These are phyloP conservation scores for Lipotes vexillifer DNA, from an alignment of 2,113 vertebrate genomes.

Conservation along the genomic window DNA sequence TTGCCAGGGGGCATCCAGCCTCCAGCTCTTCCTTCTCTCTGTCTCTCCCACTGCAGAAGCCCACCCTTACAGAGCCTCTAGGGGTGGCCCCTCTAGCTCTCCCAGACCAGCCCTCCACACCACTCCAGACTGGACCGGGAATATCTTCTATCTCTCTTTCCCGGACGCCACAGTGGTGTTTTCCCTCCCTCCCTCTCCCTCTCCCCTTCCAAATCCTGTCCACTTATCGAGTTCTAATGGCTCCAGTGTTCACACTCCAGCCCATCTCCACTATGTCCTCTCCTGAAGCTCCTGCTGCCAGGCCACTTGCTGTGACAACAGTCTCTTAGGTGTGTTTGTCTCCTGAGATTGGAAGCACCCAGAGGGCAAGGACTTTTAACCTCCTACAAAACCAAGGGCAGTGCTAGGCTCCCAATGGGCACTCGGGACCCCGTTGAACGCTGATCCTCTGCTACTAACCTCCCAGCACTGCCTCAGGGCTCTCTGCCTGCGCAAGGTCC, in stretches of 20 bases:
- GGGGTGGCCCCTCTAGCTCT: background rate
- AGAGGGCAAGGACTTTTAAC: background rate
- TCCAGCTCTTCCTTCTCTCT: background rate
- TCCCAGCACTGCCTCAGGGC: background rate
- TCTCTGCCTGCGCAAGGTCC: background rate
- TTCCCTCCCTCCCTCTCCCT: background rate
- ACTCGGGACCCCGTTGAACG: background rate
- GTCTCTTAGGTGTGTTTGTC: background rate
- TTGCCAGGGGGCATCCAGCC: background rate
- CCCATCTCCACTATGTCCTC: background rate
- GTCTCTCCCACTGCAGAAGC: background rate
- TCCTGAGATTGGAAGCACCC: slow-evolving; percentile 1
- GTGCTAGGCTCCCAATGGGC: background rate
- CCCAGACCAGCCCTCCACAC: background rate
- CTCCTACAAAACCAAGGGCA: background rate
- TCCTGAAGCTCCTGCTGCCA: background rate
- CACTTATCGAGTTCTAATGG: background rate
- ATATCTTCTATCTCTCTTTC: background rate
- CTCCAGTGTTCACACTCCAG: background rate
- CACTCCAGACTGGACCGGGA: background rate
- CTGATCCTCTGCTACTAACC: background rate
- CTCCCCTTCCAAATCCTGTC: background rate
- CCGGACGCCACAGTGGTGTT: too few relatives aligned
- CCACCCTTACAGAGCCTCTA: background rate
- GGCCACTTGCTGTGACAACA: background rate